Evolutionary conservation across 2,797 vertebrate genomes (phyloP), one percentile per base, ranked within the genome.

Genomic region (Enteromius paludinosus): DNA sequence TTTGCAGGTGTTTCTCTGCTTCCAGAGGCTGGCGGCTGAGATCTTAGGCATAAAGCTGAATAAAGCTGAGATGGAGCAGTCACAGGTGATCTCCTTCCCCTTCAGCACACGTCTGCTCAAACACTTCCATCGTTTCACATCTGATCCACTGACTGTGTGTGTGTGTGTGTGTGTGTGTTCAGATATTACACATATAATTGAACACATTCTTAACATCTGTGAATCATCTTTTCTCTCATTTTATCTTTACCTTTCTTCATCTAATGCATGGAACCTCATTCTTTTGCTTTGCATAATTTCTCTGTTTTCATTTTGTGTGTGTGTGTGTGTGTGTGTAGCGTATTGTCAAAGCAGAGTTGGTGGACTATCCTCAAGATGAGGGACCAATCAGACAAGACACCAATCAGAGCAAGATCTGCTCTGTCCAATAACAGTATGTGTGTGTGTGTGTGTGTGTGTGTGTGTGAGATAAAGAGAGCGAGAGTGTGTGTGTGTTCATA

Each of bases 11-110:
- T 97, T 95, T 91, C 96, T 99, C 87, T 98, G 97, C 94, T 99
- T 99, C 94, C 98, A 99, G 93, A 96, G 95, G 93, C 90, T 99
- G 88, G 97, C 98, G 89, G 98, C 98, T 86, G 98, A 99, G 86
- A 97, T 99, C 89, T 95, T 99, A 65, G 98, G 98, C 79, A 96
- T 99, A 87, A 99, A 99, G 91, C 95, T 99, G 90, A 99, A 99
- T 94, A 99, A 97, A 95, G 97, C 98, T 86, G 98, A 99, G 93
- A 94, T 98, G 86, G 97, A 99, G 92, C 98, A 99, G 93, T 99
- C 97, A 79, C 98, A 99, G 97, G 98, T 99, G 92, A 96, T 9
- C 90, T 18, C 82, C 14, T 28, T 28, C 1, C 15, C 81, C 14
- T 28, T 28, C 1, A 28, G 12, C 28, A 5, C 25, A 61, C 56